phyloP scores from a whole-genome alignment of 2,888 invertebrate genomes.

The Pollenia griseotomentosa region DNA sequence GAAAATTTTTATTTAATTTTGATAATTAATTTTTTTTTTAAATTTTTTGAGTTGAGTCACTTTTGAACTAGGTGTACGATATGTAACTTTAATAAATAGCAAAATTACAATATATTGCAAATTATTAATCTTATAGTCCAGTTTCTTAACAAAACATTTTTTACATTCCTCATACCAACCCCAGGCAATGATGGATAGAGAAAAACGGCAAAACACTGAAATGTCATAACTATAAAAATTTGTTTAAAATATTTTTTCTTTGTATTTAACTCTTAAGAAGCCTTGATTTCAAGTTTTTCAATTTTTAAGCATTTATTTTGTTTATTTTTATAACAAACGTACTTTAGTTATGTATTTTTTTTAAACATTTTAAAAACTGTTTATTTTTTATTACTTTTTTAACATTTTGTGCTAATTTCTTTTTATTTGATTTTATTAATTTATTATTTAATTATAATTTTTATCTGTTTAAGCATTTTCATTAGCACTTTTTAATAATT shows the following conservation, averaged over 20 bases:
- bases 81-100: too few relatives aligned
- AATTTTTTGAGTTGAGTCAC: too few relatives aligned
- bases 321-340: too few relatives aligned
- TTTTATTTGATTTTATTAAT: not conserved
- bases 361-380: not conserved
- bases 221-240: not conserved
- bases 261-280: too few relatives aligned
- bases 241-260: too few relatives aligned
- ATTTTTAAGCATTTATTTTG: too few relatives aligned
- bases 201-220: not conserved
- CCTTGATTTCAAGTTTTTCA: too few relatives aligned
- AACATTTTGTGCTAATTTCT: not conserved
- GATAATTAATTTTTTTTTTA: too few relatives aligned
- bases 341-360: not conserved
- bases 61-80: too few relatives aligned
- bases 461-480: slow-evolving; percentile 6
- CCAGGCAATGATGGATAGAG: not conserved
- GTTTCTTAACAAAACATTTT: not conserved
- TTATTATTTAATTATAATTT: not conserved
- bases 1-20: too few relatives aligned
- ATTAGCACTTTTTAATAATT: slow-evolving; percentile 17
- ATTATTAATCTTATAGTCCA: not conserved
- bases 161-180: not conserved
- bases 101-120: not conserved
- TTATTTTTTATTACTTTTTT: not conserved